Conservation (phyloP, 2,797 vertebrate species). For the Lagorchestes hirsutus region DNA sequence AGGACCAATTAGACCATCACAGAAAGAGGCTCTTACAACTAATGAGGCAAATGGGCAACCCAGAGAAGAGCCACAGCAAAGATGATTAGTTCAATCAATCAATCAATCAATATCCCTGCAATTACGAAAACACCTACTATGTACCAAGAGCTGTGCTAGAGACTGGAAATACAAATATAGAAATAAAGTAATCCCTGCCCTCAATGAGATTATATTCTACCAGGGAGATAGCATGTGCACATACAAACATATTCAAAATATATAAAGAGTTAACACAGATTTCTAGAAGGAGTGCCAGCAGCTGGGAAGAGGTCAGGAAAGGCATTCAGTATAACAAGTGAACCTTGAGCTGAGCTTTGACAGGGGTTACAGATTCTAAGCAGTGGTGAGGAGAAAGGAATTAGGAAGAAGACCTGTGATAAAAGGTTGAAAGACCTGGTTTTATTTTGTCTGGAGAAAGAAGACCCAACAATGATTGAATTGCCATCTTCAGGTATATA, state of each 20-base stretch:
- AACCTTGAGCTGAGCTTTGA: background rate
- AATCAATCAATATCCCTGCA: background rate
- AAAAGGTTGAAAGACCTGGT: background rate
- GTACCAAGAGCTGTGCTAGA: background rate
- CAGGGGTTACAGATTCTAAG: background rate
- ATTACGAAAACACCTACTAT: background rate
- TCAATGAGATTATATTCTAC: background rate
- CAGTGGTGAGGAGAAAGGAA: background rate
- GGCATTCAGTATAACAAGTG: background rate
- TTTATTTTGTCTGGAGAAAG: slow-evolving; percentile 23
- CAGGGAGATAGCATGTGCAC: background rate
- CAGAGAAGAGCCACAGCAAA: background rate
- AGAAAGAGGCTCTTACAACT: background rate
- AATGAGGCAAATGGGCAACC: background rate
- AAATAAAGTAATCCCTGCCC: background rate
- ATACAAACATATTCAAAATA: background rate
- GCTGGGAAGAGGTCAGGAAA: background rate
- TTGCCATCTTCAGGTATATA: slow-evolving; percentile 24
- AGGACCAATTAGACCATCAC: background rate
- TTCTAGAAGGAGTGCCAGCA: background rate
- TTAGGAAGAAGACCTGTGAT: background rate
- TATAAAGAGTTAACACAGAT: background rate
- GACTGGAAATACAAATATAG: background rate
- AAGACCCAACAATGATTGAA: slow-evolving; percentile 18
- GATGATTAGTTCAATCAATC: background rate